A percentile compares a stretch with the other conserved stretches of the same genome.
These are phyloP conservation scores for Steromphala cineraria DNA, from an alignment of 2,888 invertebrate species.

Conservation along the genomic window DNA sequence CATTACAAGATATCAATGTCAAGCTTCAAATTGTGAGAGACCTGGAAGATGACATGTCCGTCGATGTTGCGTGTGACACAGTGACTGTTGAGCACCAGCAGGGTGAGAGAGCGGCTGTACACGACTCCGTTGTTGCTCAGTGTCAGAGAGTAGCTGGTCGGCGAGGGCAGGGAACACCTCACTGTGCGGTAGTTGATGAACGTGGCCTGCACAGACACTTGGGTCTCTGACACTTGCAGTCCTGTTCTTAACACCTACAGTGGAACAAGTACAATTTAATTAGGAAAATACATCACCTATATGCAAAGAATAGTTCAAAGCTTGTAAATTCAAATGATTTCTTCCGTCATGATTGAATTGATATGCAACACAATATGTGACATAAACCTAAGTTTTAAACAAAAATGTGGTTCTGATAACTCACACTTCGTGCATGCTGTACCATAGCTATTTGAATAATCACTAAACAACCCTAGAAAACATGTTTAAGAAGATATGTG, in stretches of 20 bases:
- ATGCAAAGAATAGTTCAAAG: neutral
- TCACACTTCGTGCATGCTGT: no score
- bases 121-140: conserved; percentile 37
- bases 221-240: conserved; percentile 20
- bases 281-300: neutral
- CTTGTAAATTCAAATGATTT: neutral
- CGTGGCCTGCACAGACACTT: conserved; percentile 25
- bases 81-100: conserved; percentile 32
- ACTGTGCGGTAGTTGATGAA: conserved; percentile 44
- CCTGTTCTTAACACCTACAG: neutral
- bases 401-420: no score
- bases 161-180: conserved; percentile 22
- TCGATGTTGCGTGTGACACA: conserved; percentile 33
- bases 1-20: no score
- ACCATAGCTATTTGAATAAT: no score
- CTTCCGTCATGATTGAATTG: no score
- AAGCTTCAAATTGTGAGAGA: neutral
- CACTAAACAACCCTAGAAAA: no score
- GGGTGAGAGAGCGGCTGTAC: conserved; percentile 29
- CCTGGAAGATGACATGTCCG: neutral
- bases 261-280: neutral
- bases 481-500: no score
- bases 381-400: no score
- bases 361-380: no score
- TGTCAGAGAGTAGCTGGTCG: conserved; percentile 32